Conservation (phyloP, 2,797 vertebrate species). For the Malacoraja senta region DNA sequence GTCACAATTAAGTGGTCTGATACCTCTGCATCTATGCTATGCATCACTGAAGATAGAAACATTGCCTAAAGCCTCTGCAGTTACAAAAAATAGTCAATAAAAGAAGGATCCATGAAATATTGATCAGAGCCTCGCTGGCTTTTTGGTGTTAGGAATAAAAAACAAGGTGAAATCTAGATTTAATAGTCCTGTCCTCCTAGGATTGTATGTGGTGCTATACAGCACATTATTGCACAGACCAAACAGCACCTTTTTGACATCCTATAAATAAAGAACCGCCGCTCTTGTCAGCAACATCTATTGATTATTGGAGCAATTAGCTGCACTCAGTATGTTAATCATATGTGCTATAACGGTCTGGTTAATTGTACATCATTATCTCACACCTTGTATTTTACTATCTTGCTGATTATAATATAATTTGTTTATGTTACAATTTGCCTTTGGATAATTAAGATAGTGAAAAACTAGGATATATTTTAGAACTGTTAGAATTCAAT, state of each 20-base stretch:
- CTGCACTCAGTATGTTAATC: neutral
- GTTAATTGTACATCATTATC: conserved; percentile 31
- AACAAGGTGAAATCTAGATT: conserved; percentile 19
- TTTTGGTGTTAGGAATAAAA: conserved; percentile 48
- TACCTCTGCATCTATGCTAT: conserved; percentile 43
- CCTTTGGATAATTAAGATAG: neutral
- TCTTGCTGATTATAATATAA: neutral
- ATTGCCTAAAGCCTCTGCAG: conserved; percentile 39
- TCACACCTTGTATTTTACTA: neutral
- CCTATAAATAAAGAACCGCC: neutral
- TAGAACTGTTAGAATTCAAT: neutral
- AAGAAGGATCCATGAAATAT: conserved; percentile 50
- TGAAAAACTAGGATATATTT: neutral
- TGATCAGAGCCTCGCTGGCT: conserved; percentile 49
- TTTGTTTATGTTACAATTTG: neutral
- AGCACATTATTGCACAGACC: conserved; percentile 3
- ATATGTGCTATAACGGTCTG: neutral
- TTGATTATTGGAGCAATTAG: conserved; percentile 34
- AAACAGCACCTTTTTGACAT: conserved; percentile 1
- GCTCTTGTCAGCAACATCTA: neutral
- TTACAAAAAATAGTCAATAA: conserved; percentile 48
- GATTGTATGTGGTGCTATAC: neutral
- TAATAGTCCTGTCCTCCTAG: conserved; percentile 13
- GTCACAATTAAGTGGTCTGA: conserved; percentile 51
- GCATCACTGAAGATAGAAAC: conserved; percentile 46